Conservation (phyloP, 2,888 invertebrate genomes). For the Podabrus alpinus region DNA sequence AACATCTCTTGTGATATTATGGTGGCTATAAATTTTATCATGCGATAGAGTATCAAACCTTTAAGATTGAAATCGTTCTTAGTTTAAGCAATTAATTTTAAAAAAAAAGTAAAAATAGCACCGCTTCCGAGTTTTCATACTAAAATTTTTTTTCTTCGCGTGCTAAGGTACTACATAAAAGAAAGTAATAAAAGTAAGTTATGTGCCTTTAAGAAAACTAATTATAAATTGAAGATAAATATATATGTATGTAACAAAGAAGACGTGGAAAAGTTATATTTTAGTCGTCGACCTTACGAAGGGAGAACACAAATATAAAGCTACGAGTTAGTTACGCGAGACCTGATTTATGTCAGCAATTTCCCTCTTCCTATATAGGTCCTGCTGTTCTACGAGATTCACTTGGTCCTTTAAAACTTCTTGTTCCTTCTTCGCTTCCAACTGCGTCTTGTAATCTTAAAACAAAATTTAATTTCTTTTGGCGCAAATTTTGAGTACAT, state of each 20-base stretch:
- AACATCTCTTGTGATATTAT: neutral
- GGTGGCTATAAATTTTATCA: neutral
- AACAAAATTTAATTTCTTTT: constrained; percentile 11
- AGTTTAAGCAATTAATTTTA: neutral
- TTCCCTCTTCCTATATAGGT: constrained; percentile 42
- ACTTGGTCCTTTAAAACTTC: constrained; percentile 32
- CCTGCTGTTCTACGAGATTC: constrained; percentile 35
- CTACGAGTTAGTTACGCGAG: constrained; percentile 43
- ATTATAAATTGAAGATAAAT: constrained; percentile 4
- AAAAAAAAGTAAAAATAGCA: neutral
- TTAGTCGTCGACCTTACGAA: constrained; percentile 27
- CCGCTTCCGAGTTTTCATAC: neutral
- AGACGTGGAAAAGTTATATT: constrained; percentile 22
- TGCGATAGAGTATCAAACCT: neutral
- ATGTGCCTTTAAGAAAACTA: neutral
- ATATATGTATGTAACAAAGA: constrained; percentile 4
- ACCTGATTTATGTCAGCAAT: constrained; percentile 47
- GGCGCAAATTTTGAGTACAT: neutral
- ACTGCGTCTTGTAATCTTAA: constrained; percentile 20
- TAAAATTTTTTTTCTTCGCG: neutral
- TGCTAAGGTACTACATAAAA: neutral
- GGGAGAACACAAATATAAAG: constrained; percentile 36
- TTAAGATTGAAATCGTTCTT: neutral
- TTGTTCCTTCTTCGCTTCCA: constrained; percentile 21
- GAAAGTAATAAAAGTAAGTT: constrained; percentile 2